Evolutionary conservation across 2,888 invertebrate species (phyloP), one percentile per base, ranked within the genome.

Genomic region (Oscheius sp.): DNA sequence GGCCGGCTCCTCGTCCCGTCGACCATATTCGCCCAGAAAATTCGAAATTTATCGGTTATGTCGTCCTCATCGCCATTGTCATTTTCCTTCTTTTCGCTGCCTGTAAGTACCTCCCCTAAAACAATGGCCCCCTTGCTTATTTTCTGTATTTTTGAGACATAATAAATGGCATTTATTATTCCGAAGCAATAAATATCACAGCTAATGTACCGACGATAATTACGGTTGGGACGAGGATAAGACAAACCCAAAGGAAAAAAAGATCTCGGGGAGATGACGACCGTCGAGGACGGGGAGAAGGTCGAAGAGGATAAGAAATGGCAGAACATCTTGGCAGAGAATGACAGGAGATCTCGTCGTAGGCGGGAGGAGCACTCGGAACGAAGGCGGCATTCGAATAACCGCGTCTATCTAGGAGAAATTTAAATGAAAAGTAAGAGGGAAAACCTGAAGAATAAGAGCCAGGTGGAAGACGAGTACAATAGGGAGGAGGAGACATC

Each of bases 51-150:
- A 77, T 83, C 69, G 82, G 82, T 43, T 83, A 83, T 53, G 81
- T 83, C 16, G 43, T 83, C 61, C 53, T 83, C 27, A 83, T 83
- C 49, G 82, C 82, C 16, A 55, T 83, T 49, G 80, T 83, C 35
- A 81, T 83, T 49, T 83, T 83, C 76, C 64, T 83, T 16, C 72
- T 80, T 43, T 83, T 83, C 74, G 82, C 80, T 18, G 82, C 82
- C 7, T 80, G 80, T 64, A 83, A 83, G 55, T 83, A 83, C 70
- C 72, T 83, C 29, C 77, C 82, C 53, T 83, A 58, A 43, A 61
- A 41, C 41, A 13, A 35, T 53, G 41, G 21, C 56, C 25, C 29
- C 23, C 35, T 66, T 52, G 52, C 66, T 66, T 66, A 63, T 52
- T 49, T 46, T 52, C 25, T 52, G 29, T 66, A 66, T 27, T 23